phyloP scores from a whole-genome alignment of 2,113 vertebrate species.

The Tragulus kanchil region DNA sequence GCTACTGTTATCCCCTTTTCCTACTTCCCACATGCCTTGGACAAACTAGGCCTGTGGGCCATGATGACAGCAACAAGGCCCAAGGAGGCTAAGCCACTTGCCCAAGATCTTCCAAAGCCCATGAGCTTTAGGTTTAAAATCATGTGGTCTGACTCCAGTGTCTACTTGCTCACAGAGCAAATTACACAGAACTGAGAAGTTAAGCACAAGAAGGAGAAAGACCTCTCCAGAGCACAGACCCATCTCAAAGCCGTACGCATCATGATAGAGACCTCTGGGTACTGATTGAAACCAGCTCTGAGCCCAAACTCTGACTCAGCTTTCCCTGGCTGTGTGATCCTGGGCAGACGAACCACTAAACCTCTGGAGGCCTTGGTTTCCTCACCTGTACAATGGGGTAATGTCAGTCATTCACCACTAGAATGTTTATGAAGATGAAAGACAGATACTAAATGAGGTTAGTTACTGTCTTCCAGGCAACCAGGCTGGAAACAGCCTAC shows the following conservation, averaged over 20 bases:
- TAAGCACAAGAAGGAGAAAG: neutral
- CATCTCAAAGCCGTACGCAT: rapidly evolving
- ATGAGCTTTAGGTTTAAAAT: neutral
- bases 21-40: too few species aligned
- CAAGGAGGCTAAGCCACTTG: neutral
- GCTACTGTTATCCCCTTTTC: neutral
- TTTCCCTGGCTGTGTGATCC: neutral
- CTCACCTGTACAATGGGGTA: neutral
- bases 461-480: neutral
- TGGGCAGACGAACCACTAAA: neutral
- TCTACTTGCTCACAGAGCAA: neutral
- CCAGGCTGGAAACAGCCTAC: neutral
- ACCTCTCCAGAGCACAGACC: neutral
- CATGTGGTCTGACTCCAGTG: neutral
- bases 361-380: neutral
- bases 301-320: neutral
- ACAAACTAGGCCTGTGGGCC: too few species aligned
- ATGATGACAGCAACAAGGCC: neutral
- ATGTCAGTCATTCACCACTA: neutral
- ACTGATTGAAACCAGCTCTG: neutral
- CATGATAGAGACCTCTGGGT: neutral
- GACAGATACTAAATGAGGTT: rapidly evolving
- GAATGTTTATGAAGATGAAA: neutral
- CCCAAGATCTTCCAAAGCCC: neutral
- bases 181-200: neutral